A percentile compares a stretch with the other conserved stretches of the same genome.
Conservation (phyloP, 2,888 invertebrate genomes). For the Margaritifera margaritifera region DNA sequence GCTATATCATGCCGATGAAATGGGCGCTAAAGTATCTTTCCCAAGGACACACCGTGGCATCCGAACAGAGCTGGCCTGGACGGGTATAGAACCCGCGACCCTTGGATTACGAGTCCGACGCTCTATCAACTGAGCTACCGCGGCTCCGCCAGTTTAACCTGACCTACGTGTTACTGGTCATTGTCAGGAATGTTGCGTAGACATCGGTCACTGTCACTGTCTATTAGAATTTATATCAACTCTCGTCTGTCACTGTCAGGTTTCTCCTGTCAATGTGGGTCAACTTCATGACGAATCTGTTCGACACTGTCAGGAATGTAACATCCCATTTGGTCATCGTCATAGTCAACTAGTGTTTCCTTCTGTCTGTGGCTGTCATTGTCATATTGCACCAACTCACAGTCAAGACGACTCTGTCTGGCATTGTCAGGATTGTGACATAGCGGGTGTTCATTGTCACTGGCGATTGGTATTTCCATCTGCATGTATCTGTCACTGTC, state of each 20-base stretch:
- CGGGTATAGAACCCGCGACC: too few relatives aligned
- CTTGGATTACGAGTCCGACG: too few relatives aligned
- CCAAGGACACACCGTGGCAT: too few relatives aligned
- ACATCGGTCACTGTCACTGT: neutral
- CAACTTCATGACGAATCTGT: neutral
- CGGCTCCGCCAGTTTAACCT: constrained; percentile 5
- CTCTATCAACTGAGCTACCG: too few relatives aligned
- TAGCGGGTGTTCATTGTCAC: constrained; percentile 4
- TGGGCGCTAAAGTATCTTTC: too few relatives aligned
- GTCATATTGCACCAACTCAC: constrained; percentile 7
- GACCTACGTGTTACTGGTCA: neutral
- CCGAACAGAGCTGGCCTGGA: too few relatives aligned
- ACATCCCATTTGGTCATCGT: constrained; percentile 11
- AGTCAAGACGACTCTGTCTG: constrained; percentile 10
- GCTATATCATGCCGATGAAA: too few relatives aligned
- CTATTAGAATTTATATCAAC: neutral
- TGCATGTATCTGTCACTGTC: constrained; percentile 10
- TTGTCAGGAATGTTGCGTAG: constrained; percentile 7
- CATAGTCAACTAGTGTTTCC: constrained; percentile 12
- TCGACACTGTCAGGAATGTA: neutral
- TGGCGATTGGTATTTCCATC: constrained; percentile 3
- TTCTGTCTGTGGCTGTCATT: constrained; percentile 5
- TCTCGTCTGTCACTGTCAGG: constrained; percentile 15
- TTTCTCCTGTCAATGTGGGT: neutral
- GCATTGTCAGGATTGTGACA: constrained; percentile 9